Conservation (phyloP, 2,888 invertebrate genomes). For the Eilema caniola region DNA sequence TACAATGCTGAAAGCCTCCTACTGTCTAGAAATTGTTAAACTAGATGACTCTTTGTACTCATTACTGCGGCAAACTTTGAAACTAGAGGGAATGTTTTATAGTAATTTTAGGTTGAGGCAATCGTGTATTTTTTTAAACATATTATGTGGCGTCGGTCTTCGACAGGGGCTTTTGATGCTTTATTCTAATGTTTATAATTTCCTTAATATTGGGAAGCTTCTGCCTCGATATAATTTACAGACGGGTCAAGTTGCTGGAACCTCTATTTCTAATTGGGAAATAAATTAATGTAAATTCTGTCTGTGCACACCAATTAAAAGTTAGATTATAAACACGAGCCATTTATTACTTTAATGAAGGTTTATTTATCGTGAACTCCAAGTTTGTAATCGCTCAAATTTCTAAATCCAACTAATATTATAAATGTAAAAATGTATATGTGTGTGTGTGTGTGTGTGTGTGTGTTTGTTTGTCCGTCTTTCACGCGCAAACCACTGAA, state of each 20-base stretch:
- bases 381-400: not conserved
- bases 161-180: not conserved
- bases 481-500: no score
- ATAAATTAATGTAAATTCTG: slow-evolving; percentile 5
- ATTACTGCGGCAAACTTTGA: not conserved
- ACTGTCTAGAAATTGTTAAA: no score
- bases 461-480: no score
- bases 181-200: slow-evolving; percentile 2
- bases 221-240: not conserved
- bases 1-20: no score
- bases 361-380: not conserved
- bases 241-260: not conserved
- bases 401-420: not conserved
- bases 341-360: slow-evolving; percentile 5
- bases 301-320: slow-evolving; percentile 2
- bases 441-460: no score
- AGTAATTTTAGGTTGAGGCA: not conserved
- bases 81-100: not conserved
- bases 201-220: not conserved
- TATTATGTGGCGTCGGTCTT: not conserved
- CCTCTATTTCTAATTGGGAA: not conserved
- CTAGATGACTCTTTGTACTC: not conserved
- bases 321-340: not conserved
- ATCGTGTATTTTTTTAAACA: not conserved
- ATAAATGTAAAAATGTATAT: no score